Base-by-base conservation (phyloP, 2,113 vertebrate genomes). In the Pedetes capensis region DNA sequence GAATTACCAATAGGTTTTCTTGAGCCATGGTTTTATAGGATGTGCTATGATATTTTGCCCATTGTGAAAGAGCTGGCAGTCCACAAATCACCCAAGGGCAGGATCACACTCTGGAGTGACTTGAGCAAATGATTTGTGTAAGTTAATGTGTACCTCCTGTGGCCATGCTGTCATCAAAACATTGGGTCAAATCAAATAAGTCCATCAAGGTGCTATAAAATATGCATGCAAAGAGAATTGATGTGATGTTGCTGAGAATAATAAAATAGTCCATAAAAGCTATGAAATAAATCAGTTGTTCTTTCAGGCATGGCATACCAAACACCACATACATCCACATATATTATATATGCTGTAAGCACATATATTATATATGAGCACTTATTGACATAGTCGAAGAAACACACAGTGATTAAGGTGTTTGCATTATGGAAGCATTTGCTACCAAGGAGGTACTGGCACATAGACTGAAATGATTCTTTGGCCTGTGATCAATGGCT, bases 121-220 rank as follows among this genome's bases (percentile, higher is more conserved):
- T 95, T 92, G 74, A 93, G 64, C 63, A 89, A 97, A 95, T 97
- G n/a, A 97, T 98, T 97, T 98, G 96, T 97, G 95, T 97, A 96
- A 71, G 83, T 85, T 96, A 92, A 88, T 95, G 96, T 95, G 63
- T 16, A 87, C 92, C 85, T 94, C 95, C 93, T 76, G 68, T 59
- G 75, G 95, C 66, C 89, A 94, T 84, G 89, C 78, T 98, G 97
- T 95, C 91, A 97, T 97, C 95, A 91, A 97, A 97, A 96, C 94
- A 96, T 94, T 97, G 90, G 96, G 93, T 97, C 97, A 98, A 97
- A 98, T 97, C 96, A 98, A 98, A 95, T 97, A 95, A 94, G 97
- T 97, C 95, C 94, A 97, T 97, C 97, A 97, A 98, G 97, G 87
- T 94, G 94, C 96, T 97, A 96, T 98, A 98, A 98, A 98, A 98